phyloP scores from a whole-genome alignment of 2,113 vertebrate species.

The Bubo blakistoni region DNA sequence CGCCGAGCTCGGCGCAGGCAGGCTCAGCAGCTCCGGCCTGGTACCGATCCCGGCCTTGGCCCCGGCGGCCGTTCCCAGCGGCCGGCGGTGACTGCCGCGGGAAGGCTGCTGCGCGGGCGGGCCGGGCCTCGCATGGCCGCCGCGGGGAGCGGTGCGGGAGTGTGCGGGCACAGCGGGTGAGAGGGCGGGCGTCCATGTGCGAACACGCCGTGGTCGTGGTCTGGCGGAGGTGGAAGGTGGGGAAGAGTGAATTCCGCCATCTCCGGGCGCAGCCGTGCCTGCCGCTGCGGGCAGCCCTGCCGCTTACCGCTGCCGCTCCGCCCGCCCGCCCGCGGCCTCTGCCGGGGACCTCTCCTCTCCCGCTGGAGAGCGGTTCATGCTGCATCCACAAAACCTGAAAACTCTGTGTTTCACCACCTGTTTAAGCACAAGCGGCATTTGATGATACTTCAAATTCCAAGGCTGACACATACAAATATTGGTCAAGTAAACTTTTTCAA shows the following conservation, averaged over 20 bases:
- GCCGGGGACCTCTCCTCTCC: not conserved
- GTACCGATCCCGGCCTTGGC: not conserved
- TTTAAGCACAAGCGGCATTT: not conserved
- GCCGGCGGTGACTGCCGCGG: no score
- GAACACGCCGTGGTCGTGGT: rapidly evolving
- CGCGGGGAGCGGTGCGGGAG: no score
- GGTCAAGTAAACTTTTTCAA: not conserved
- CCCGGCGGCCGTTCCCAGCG: not conserved
- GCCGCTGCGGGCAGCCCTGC: not conserved
- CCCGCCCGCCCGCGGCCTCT: rapidly evolving
- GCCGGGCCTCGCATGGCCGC: no score
- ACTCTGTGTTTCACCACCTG: not conserved
- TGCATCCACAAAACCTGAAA: not conserved
- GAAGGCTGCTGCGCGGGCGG: no score
- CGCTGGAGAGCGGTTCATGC: not conserved
- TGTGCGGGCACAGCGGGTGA: no score
- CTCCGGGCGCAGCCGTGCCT: rapidly evolving
- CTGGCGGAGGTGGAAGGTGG: not conserved
- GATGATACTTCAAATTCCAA: not conserved
- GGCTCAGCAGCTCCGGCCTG: not conserved
- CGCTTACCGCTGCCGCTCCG: not conserved
- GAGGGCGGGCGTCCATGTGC: no score
- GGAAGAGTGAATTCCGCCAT: not conserved
- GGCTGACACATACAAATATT: not conserved
- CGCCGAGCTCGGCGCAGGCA: not conserved